Evolutionary conservation across 2,888 invertebrate species (phyloP).

Genomic region (Crocallis elinguaria): DNA sequence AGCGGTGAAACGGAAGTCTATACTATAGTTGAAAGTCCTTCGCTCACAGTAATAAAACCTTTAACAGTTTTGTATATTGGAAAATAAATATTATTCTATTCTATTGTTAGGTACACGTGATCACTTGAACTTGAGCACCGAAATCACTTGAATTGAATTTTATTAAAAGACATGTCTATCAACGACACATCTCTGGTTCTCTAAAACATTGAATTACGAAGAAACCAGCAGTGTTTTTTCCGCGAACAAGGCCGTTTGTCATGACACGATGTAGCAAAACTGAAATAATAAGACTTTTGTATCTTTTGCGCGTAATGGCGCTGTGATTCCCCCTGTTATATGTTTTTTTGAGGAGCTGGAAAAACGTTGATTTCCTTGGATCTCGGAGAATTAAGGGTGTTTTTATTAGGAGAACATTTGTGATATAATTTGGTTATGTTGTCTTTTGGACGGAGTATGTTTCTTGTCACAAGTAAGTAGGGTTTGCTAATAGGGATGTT

Average conservation of each 20-base stretch:
- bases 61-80: too few relatives aligned
- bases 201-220: constrained; percentile 20
- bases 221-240: constrained; percentile 21
- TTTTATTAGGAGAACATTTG: background rate
- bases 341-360: constrained; percentile 7
- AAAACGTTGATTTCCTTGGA: constrained; percentile 2
- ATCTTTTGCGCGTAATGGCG: constrained; percentile 27
- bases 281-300: constrained; percentile 32
- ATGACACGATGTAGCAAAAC: constrained; percentile 21
- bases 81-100: too few relatives aligned
- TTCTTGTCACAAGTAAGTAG: too few relatives aligned
- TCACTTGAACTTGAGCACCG: too few relatives aligned
- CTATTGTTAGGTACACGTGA: too few relatives aligned
- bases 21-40: too few relatives aligned
- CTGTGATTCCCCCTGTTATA: constrained; percentile 16
- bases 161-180: background rate
- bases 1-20: too few relatives aligned
- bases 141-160: too few relatives aligned
- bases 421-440: background rate
- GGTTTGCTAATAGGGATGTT: too few relatives aligned
- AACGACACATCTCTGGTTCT: background rate
- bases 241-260: constrained; percentile 30
- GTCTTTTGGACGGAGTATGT: background rate
- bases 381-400: background rate
- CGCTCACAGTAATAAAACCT: too few relatives aligned